Evolutionary conservation across 1,140 invertebrate species (phyloP).

Genomic region (Protaetia brevitarsis): DNA sequence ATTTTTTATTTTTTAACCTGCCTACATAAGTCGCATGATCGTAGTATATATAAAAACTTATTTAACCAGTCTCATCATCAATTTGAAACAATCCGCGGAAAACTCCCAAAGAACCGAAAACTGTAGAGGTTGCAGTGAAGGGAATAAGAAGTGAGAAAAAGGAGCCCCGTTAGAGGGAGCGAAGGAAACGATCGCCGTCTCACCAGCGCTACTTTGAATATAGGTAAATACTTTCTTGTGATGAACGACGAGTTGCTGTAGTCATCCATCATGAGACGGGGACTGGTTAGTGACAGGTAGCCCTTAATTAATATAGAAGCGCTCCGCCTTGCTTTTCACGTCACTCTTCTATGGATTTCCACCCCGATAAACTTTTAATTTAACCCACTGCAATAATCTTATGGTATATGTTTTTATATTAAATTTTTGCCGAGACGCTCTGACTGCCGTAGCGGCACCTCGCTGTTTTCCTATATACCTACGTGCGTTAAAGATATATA

Average conservation of each 20-base stretch:
- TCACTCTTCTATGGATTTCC: conserved; percentile 46
- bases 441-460: neutral
- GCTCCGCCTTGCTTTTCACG: conserved; percentile 46
- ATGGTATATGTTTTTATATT: conserved; percentile 30
- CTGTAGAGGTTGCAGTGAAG: no score
- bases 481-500: no score
- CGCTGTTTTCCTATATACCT: neutral
- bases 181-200: no score
- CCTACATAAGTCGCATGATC: no score
- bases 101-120: no score
- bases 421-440: conserved; percentile 20
- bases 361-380: conserved; percentile 43
- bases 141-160: no score
- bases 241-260: conserved; percentile 33
- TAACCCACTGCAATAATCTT: conserved; percentile 40
- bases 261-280: conserved; percentile 44
- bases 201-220: no score
- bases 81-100: no score
- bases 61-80: no score
- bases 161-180: no score
- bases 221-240: conserved; percentile 17
- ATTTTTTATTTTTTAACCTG: no score
- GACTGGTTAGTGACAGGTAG: conserved; percentile 43
- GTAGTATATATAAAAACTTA: no score
- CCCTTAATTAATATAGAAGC: conserved; percentile 47